phyloP scores from a whole-genome alignment of 2,113 vertebrate species.

The Dicaeum eximium region DNA sequence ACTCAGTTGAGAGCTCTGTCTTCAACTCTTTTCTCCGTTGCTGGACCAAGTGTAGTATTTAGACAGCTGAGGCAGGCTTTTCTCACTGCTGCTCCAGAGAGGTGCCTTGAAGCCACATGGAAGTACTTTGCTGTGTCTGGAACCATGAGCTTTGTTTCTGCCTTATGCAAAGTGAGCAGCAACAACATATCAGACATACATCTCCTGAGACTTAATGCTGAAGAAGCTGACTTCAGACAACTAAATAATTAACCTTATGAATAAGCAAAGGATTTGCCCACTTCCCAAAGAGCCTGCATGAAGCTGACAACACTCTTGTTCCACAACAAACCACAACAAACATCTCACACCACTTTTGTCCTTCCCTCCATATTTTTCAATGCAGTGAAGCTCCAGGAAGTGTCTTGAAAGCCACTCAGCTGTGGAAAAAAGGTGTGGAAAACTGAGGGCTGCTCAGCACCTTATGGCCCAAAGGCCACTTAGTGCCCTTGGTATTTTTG shows the following conservation, averaged over 20 bases:
- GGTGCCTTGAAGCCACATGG: fast-evolving
- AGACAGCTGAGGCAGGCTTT: neutral
- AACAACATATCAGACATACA: neutral
- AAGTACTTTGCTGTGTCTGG: neutral
- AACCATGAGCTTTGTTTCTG: neutral
- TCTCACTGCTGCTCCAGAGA: neutral
- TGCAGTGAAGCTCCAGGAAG: neutral
- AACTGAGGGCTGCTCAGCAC: neutral
- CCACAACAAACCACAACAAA: neutral
- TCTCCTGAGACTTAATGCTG: neutral
- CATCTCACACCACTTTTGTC: neutral
- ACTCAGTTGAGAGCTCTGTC: neutral
- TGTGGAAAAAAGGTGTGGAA: neutral
- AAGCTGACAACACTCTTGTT: neutral
- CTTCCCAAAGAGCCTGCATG: neutral
- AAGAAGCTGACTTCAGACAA: neutral
- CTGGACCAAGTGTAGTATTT: neutral
- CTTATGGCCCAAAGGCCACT: neutral
- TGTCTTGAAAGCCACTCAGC: neutral
- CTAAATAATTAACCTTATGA: neutral
- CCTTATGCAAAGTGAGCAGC: neutral
- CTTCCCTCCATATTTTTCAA: neutral
- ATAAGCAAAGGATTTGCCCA: neutral
- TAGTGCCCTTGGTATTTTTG: neutral
- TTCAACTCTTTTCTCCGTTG: neutral